Evolutionary conservation across 2,797 vertebrate genomes (phyloP), one percentile per base, ranked within the genome.

Genomic region (Hemibagrus guttatus): DNA sequence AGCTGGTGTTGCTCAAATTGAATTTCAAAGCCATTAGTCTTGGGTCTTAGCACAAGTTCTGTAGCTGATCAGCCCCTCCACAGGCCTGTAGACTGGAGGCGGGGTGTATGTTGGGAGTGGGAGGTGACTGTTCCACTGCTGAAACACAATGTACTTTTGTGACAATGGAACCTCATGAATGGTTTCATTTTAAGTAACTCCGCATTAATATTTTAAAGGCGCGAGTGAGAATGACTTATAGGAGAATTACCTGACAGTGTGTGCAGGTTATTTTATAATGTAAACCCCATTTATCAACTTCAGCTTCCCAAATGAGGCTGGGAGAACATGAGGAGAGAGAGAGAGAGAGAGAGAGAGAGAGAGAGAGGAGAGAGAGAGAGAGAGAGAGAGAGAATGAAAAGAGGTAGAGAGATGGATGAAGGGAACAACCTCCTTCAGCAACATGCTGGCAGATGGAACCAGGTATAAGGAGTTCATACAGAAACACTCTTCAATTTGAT

Each of bases 111-210:
- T 19, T 17, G 23, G 16, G 83, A n/a, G 54, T 3, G 14, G 19
- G 31, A 26, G 83, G 69, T 0, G 68, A 23, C 14, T 13, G 35
- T 19, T 72, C 28, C 1, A 19, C 46, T n/a, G 46, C 84, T 56
- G 64, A 81, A 80, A 61, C 66, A 46, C 52, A 52, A 42, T 71
- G 66, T 66, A 42, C 64, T 80, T 85, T 80, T 58, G 31, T 39
- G 71, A 59, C 42, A 31, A 42, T 16, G 71, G 66, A 76, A 28
- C 39, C 7, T 52, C 52, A 14, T 69, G 86, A 66, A 83, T 86
- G 81, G 35, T 74, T 84, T 87, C 35, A 42, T 88, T 85, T 90
- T 88, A 84, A 89, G 87, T 61, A 87, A 84, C 64, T 79, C 54
- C 52, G 63, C 72, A 52, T 90, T 46, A 86, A 85, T 90, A 68